A percentile compares a stretch with the other conserved stretches of the same genome.
These are phyloP conservation scores for Drosophila nannoptera DNA, from an alignment of 1,140 invertebrate species.

Conservation along the genomic window DNA sequence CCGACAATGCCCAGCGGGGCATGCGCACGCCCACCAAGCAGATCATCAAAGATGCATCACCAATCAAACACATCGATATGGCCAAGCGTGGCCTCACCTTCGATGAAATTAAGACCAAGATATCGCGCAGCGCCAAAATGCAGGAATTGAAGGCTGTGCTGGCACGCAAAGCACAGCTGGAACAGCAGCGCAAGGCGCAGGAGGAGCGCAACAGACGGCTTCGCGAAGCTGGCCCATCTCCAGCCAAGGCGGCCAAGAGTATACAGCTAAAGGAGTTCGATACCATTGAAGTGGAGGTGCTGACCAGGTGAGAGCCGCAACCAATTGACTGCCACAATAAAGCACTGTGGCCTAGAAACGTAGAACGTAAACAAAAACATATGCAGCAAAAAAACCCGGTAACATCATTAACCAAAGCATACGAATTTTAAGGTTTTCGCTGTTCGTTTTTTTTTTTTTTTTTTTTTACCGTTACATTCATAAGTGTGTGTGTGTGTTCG, in stretches of 20 bases:
- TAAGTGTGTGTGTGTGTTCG: not conserved
- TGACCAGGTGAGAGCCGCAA: conserved; percentile 81
- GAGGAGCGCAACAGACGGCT: conserved; percentile 71
- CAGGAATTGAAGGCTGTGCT: conserved; percentile 84
- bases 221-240: conserved; percentile 79
- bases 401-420: conserved; percentile 62
- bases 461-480: not conserved
- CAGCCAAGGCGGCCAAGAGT: conserved; percentile 67
- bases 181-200: conserved; percentile 71
- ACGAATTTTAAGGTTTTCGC: not conserved
- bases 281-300: conserved; percentile 86
- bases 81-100: conserved; percentile 82
- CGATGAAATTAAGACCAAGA: conserved; percentile 84
- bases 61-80: conserved; percentile 74
- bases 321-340: conserved; percentile 58
- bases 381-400: conserved; percentile 61
- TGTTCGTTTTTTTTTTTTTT: conserved; percentile 14
- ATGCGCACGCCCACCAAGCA: conserved; percentile 77
- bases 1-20: conserved; percentile 58
- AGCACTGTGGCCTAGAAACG: conserved; percentile 64
- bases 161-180: conserved; percentile 80
- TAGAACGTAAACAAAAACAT: conserved; percentile 56
- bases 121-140: conserved; percentile 83
- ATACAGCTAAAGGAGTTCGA: conserved; percentile 85
- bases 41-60: conserved; percentile 65